A percentile compares a stretch with the other conserved stretches of the same genome.
Conservation (phyloP, 2,113 vertebrate species). For the Canis aureus region DNA sequence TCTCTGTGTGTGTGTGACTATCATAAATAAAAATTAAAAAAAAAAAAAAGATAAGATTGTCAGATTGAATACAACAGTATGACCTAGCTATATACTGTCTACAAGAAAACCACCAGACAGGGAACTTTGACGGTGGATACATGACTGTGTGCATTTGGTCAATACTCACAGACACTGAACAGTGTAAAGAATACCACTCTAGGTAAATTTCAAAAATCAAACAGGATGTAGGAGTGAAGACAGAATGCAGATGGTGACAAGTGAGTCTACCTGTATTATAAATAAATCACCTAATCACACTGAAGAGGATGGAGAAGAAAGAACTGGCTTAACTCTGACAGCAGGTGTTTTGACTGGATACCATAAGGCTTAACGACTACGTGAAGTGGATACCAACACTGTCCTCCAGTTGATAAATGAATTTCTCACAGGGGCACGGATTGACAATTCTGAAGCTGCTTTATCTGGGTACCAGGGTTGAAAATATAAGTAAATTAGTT, state of each 20-base stretch:
- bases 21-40: no score
- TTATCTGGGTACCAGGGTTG: neutral
- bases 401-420: neutral
- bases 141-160: neutral
- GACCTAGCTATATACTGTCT: neutral
- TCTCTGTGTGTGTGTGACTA: no score
- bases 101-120: neutral
- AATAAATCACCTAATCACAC: neutral
- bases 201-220: neutral
- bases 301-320: neutral
- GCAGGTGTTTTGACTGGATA: neutral
- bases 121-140: neutral
- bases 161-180: neutral
- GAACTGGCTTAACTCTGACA: neutral
- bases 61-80: neutral
- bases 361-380: neutral
- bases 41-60: neutral
- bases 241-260: neutral
- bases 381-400: no score
- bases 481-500: neutral
- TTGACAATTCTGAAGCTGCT: neutral
- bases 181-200: neutral
- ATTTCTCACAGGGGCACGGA: neutral
- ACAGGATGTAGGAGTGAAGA: neutral
- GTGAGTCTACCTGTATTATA: neutral